phyloP scores from a whole-genome alignment of 2,888 invertebrate genomes.

The Galeruca laticollis region DNA sequence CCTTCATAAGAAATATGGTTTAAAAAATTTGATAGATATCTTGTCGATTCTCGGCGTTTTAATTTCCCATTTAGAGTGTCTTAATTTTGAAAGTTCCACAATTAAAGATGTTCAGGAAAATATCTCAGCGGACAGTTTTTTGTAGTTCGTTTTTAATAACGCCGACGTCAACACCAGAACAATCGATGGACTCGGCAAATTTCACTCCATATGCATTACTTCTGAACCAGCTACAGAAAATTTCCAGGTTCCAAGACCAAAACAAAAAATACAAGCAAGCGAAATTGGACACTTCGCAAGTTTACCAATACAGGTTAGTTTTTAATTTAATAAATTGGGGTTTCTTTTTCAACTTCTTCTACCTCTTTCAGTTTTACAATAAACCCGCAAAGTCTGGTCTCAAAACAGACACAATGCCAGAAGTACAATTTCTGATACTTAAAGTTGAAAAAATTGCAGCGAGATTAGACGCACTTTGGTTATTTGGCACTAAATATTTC shows the following conservation, averaged over 20 bases:
- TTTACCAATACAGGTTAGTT: not conserved
- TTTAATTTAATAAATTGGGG: not conserved
- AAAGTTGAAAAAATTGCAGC: not conserved
- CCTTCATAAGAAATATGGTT: too few relatives aligned
- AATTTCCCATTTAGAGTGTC: not conserved
- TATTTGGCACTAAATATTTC: not conserved
- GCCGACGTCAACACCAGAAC: too few relatives aligned
- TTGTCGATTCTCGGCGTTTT: not conserved
- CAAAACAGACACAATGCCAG: not conserved
- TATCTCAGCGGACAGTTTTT: not conserved
- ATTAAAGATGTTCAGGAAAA: not conserved
- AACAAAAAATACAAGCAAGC: too few relatives aligned
- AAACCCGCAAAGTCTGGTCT: not conserved
- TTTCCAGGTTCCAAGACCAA: too few relatives aligned
- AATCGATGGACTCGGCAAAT: not conserved
- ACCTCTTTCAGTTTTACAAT: not conserved
- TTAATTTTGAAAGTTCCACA: not conserved
- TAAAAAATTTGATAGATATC: too few relatives aligned
- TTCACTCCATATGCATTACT: not conserved
- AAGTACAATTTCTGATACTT: not conserved
- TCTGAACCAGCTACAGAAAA: not conserved
- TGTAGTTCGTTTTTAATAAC: not conserved
- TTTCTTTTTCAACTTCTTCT: not conserved
- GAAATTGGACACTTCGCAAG: not conserved
- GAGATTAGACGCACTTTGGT: not conserved